Conservation (phyloP, 2,888 invertebrate species). For the Miltochrista miniata region DNA sequence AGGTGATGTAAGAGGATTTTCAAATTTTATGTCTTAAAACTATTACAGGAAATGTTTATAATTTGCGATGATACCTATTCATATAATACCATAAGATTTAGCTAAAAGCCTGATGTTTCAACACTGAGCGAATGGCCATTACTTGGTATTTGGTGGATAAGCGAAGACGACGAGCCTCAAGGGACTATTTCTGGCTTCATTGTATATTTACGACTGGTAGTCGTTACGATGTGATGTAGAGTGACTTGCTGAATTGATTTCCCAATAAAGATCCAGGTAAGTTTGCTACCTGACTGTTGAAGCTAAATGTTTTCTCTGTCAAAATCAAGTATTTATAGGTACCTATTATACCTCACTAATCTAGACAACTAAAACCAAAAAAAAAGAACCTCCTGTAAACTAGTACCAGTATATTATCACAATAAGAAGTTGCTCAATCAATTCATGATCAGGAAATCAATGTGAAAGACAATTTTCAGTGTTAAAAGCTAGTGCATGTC, state of each 20-base stretch:
- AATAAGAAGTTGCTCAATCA: too few relatives aligned
- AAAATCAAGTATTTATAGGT: neutral
- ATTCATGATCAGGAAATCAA: too few relatives aligned
- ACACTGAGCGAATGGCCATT: neutral
- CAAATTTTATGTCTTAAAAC: too few relatives aligned
- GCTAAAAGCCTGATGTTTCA: neutral
- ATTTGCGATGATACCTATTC: too few relatives aligned
- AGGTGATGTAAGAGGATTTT: too few relatives aligned
- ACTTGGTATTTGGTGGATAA: neutral
- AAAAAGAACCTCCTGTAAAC: too few relatives aligned
- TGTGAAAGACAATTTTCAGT: too few relatives aligned
- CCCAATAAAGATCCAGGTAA: neutral
- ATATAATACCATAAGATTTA: too few relatives aligned
- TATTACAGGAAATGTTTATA: too few relatives aligned
- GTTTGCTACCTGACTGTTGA: neutral
- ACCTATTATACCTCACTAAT: neutral
- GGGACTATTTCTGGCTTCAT: neutral
- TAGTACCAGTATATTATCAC: too few relatives aligned
- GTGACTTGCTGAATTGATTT: conserved; percentile 3
- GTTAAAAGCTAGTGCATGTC: too few relatives aligned
- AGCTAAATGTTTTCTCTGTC: neutral
- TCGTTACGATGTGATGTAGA: neutral
- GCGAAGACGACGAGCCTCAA: neutral
- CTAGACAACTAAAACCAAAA: too few relatives aligned
- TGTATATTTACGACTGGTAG: neutral